Conservation (phyloP, 92 coral and sea anemone species). For the Blastomussa wellsi region DNA sequence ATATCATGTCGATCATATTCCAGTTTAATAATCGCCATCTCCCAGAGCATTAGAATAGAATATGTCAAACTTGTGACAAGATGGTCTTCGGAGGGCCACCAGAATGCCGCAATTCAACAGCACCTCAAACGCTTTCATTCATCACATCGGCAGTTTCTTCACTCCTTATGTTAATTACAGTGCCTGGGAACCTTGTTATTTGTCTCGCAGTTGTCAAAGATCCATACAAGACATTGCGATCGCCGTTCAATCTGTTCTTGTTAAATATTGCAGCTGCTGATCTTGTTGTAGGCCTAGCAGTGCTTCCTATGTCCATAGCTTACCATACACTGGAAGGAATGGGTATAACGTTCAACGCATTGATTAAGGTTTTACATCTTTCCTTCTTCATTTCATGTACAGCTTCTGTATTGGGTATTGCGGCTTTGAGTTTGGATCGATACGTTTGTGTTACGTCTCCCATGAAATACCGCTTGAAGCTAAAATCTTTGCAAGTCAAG, state of each 20-base stretch:
- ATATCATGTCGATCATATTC: neutral
- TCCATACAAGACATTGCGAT: constrained; percentile 70
- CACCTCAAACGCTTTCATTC: constrained; percentile 65
- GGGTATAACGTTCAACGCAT: constrained; percentile 23
- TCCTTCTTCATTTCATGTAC: constrained; percentile 77
- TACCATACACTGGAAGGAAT: constrained; percentile 74
- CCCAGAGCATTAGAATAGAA: neutral
- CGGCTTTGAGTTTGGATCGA: constrained; percentile 75
- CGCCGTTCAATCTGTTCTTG: constrained; percentile 80
- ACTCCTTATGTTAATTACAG: constrained; percentile 58
- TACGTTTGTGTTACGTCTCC: constrained; percentile 69
- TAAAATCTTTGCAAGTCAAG: constrained; percentile 54
- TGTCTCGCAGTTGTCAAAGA: constrained; percentile 74
- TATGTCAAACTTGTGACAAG: neutral
- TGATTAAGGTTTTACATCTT: constrained; percentile 67
- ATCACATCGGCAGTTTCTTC: constrained; percentile 61
- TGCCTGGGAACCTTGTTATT: constrained; percentile 71
- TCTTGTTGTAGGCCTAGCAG: constrained; percentile 61
- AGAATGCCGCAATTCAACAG: constrained; percentile 57
- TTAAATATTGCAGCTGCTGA: constrained; percentile 81
- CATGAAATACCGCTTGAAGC: constrained; percentile 57
- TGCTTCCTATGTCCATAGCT: constrained; percentile 72
- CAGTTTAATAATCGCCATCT: neutral
- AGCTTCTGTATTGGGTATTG: constrained; percentile 79
- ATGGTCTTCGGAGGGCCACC: constrained; percentile 71